Base-by-base conservation (phyloP, 2,113 vertebrate genomes). In the Pseudolaguvia tuberculata region DNA sequence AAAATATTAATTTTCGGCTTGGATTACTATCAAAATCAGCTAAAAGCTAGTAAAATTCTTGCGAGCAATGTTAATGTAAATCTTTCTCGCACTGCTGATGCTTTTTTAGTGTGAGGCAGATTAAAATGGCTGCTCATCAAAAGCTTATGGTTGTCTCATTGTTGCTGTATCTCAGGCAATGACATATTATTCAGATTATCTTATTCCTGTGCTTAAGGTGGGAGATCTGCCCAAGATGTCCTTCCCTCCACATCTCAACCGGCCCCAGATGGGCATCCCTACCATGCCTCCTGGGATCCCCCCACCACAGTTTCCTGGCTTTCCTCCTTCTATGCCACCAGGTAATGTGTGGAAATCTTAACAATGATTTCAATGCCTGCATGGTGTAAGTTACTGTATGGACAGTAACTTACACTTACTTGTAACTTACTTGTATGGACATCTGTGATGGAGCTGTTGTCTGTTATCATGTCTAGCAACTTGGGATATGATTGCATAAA, bases 171-270 rank as follows among this genome's bases (percentile, higher is more conserved):
- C 1, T 65, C 15, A 15, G 11, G 31, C 42, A 47, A 2, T 62
- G 35, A 0, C 14, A 5, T 8, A 25, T 45, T 47, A 15, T 7
- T 13, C n/a, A 48, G 23, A 20, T 42, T 67, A 29, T 39, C 29
- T 21, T 53, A 13, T 3, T 83, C 70, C 65, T 81, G 76, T 87
- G 68, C 53, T 70, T 65, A 75, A 98, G 96, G 91, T 91, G 83
- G 82, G 82, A 89, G 85, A 87, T 78, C 82, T 81, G 85, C 23
- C 75, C 82, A 94, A 85, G 84, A 98, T 98, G 96, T 98, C 96
- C 75, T 98, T 96, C 63, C 96, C 96, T 79, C 96, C 96, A 85
- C 96, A 98, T 88, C 90, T 98, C 84, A 98, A 96, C 89, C 96
- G 96, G 80, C 93, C 95, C 82, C 93, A 93, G 5, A 93, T 94